These are phyloP conservation scores for Nebria brevicollis DNA, from an alignment of 2,888 invertebrate genomes.

Conservation along the genomic window DNA sequence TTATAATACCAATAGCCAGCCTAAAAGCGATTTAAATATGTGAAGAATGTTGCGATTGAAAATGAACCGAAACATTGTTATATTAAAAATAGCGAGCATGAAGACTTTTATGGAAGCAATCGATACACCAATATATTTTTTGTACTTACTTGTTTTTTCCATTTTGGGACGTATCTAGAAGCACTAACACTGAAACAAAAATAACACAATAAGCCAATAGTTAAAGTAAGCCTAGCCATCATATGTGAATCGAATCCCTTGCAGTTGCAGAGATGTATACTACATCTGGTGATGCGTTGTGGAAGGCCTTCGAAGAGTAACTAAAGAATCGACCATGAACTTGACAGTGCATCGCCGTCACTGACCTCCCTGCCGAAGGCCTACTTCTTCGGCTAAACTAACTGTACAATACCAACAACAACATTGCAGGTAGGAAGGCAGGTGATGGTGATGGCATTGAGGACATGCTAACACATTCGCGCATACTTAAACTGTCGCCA, in stretches of 20 bases:
- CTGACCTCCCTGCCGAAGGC: constrained; percentile 55
- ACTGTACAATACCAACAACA: constrained; percentile 52
- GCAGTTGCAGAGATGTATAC: not conserved
- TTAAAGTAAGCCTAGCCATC: constrained; percentile 8
- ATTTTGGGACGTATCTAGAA: constrained; percentile 76
- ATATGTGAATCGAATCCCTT: constrained; percentile 32
- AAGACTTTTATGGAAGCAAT: no score
- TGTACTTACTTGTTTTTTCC: constrained; percentile 78
- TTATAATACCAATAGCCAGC: no score
- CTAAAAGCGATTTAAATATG: no score
- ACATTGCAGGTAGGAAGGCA: constrained; percentile 4
- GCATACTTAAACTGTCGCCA: not conserved
- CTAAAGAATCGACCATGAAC: constrained; percentile 22
- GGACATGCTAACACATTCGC: not conserved
- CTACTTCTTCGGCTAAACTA: constrained; percentile 53
- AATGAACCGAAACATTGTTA: no score
- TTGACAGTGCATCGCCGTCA: constrained; percentile 47
- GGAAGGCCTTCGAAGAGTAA: constrained; percentile 36
- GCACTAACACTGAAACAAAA: constrained; percentile 51
- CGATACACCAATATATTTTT: no score
- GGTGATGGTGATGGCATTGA: constrained; percentile 5
- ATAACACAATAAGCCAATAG: constrained; percentile 6
- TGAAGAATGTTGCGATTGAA: no score
- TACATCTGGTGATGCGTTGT: constrained; percentile 40
- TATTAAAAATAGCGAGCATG: no score